Percentiles rank a stretch among this genome's conserved stretches.
Conservation (phyloP, 2,113 vertebrate species). For the Gambusia holbrooki region DNA sequence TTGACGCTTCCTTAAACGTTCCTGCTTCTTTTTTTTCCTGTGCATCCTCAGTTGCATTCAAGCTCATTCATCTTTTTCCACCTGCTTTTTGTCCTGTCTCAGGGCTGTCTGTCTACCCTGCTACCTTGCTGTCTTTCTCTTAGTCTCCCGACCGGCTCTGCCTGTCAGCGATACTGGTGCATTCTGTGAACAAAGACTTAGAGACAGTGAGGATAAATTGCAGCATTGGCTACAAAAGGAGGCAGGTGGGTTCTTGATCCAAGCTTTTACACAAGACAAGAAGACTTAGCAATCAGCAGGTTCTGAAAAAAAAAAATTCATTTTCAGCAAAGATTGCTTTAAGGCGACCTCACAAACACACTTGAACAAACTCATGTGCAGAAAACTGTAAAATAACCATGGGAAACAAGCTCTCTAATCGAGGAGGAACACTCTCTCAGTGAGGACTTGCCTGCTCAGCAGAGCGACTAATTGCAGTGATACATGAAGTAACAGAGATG, state of each 20-base stretch:
- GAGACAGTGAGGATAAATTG: constrained; percentile 41
- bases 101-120: constrained; percentile 14
- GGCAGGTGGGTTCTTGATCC: constrained; percentile 38
- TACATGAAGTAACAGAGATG: constrained; percentile 51
- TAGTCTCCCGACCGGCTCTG: constrained; percentile 33
- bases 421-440: constrained; percentile 45
- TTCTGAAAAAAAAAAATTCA: constrained; percentile 17
- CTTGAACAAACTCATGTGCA: constrained; percentile 12
- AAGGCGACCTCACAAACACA: constrained; percentile 1
- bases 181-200: constrained; percentile 6
- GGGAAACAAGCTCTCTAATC: constrained; percentile 39
- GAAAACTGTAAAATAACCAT: constrained; percentile 48
- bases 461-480: constrained; percentile 71
- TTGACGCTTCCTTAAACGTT: constrained; percentile 26
- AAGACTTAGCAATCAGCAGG: constrained; percentile 30
- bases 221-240: constrained; percentile 33
- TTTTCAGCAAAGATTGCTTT: constrained; percentile 24
- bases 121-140: constrained; percentile 7
- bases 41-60: constrained; percentile 16
- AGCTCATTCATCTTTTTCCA: constrained; percentile 49
- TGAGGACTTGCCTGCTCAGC: constrained; percentile 58
- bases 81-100: background rate
- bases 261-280: constrained; percentile 25
- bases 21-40: constrained; percentile 20
- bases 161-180: constrained; percentile 50